phyloP scores from a whole-genome alignment of 2,888 invertebrate species.

The Yponomeuta malinellus region DNA sequence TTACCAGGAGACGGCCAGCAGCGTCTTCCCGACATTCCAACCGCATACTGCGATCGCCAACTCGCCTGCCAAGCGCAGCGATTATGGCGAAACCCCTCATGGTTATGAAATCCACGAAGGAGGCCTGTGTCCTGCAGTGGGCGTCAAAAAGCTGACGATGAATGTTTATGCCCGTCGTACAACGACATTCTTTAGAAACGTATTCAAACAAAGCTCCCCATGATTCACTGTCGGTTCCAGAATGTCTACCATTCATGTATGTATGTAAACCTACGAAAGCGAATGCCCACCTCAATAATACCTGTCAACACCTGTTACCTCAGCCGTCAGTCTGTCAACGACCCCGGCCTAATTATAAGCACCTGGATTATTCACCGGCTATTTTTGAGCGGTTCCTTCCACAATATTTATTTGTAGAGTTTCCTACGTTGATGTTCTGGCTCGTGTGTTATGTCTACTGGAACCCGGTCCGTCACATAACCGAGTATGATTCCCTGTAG shows the following conservation, averaged over 20 bases:
- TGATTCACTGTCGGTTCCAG: background rate
- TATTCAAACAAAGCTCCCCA: no score
- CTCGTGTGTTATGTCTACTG: background rate
- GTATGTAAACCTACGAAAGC: background rate
- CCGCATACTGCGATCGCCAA: no score
- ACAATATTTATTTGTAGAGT: background rate
- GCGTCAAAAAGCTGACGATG: no score
- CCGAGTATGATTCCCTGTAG: no score
- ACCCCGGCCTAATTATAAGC: conserved; percentile 25
- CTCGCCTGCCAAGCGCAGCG: no score
- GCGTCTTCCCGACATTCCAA: no score
- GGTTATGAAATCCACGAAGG: no score
- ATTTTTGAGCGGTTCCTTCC: background rate
- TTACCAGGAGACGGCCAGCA: no score
- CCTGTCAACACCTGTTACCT: conserved; percentile 2
- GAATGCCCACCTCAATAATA: background rate
- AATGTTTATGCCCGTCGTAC: no score
- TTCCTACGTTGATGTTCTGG: background rate
- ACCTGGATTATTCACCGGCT: conserved; percentile 17
- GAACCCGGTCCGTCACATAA: background rate
- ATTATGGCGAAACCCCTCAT: no score
- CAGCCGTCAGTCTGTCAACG: conserved; percentile 36
- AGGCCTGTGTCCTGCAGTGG: no score
- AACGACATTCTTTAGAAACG: no score
- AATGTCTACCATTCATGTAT: background rate